Evolutionary conservation across 2,113 vertebrate genomes (phyloP).

Genomic region (Prinia subflava): DNA sequence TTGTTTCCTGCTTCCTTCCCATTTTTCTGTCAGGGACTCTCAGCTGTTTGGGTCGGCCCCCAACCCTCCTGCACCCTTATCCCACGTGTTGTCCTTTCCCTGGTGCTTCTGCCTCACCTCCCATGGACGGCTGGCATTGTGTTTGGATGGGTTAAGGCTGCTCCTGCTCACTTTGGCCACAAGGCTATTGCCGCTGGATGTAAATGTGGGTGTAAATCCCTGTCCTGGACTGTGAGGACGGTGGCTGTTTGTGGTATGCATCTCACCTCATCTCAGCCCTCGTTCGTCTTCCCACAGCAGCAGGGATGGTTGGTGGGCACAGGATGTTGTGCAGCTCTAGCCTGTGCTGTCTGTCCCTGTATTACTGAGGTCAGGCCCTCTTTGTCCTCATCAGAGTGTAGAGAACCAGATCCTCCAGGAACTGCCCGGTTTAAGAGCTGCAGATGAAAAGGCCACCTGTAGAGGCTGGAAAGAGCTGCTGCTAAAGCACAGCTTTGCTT

Average conservation of each 20-base stretch:
- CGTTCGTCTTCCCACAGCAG: neutral
- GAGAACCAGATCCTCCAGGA: neutral
- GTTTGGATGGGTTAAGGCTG: neutral
- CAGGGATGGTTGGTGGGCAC: neutral
- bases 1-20: slow-evolving; percentile 26
- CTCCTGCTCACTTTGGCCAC: neutral
- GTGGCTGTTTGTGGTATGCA: neutral
- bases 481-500: neutral
- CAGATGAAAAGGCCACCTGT: neutral
- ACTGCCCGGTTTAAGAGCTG: neutral
- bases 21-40: neutral
- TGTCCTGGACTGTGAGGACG: neutral
- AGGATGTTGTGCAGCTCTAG: neutral
- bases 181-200: no score
- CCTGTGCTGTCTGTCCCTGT: neutral
- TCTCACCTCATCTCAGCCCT: neutral
- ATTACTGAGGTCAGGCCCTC: neutral
- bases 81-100: neutral
- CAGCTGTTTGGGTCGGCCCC: neutral
- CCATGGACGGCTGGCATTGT: fast-evolving
- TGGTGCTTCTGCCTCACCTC: fast-evolving
- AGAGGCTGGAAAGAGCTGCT: neutral
- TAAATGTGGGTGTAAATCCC: neutral
- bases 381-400: neutral
- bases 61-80: neutral